A percentile compares a stretch with the other conserved stretches of the same genome.
Evolutionary conservation across 2,113 vertebrate species (phyloP).

Genomic region (Thunnus thynnus): DNA sequence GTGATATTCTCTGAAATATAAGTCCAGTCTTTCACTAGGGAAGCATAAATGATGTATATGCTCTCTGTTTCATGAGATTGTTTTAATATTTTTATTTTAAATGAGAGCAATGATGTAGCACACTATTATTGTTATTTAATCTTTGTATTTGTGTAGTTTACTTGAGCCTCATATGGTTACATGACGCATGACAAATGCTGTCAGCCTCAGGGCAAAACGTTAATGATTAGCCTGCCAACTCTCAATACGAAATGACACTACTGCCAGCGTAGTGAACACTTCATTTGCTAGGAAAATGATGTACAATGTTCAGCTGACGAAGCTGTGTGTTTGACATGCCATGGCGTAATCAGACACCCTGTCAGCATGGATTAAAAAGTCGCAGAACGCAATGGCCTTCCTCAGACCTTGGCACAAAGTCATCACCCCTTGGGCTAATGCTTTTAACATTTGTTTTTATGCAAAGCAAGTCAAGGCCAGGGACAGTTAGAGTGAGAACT

Average conservation of each 20-base stretch:
- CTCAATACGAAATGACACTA: conserved; percentile 43
- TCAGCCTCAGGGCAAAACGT: conserved; percentile 26
- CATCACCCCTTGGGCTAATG: conserved; percentile 4
- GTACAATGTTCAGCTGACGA: conserved; percentile 12
- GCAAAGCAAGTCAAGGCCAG: conserved; percentile 43
- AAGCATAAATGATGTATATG: neutral
- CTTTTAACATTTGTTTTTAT: conserved; percentile 49
- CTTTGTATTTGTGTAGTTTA: conserved; percentile 3
- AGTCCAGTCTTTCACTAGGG: neutral
- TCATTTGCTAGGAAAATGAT: conserved; percentile 63
- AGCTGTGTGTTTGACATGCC: conserved; percentile 45
- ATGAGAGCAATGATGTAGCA: neutral
- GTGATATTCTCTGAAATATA: conserved; percentile 2
- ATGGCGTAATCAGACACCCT: conserved; percentile 19
- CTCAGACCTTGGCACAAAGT: conserved; percentile 40
- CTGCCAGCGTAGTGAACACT: conserved; percentile 31
- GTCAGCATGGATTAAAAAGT: conserved; percentile 47
- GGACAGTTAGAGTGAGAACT: conserved; percentile 12
- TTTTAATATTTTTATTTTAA: neutral
- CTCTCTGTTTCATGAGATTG: neutral
- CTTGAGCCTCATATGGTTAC: neutral
- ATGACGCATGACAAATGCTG: conserved; percentile 25
- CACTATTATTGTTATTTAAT: neutral
- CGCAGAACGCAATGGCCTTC: conserved; percentile 1
- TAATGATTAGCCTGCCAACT: conserved; percentile 47